Conservation (phyloP, 2,113 vertebrate species). For the Ceyx melanurus region DNA sequence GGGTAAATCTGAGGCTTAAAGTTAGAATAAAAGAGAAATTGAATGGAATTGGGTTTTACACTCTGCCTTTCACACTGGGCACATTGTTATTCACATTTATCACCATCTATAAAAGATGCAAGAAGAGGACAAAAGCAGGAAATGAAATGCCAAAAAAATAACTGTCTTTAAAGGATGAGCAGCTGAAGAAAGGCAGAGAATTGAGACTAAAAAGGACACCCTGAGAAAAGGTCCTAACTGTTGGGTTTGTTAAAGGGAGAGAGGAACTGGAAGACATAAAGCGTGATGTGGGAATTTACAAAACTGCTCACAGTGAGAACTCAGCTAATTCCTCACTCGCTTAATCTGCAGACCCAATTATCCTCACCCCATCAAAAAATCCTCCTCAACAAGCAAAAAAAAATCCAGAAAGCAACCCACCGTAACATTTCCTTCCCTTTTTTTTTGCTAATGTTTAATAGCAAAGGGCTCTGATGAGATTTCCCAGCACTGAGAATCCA, state of each 20-base stretch:
- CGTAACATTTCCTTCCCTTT: background rate
- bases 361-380: slow-evolving; percentile 17
- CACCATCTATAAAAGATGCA: slow-evolving; percentile 62
- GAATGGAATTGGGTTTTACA: slow-evolving; percentile 47
- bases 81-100: slow-evolving; percentile 68
- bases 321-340: slow-evolving; percentile 8
- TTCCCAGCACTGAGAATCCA: slow-evolving; percentile 45
- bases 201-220: slow-evolving; percentile 33
- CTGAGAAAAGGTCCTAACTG: background rate
- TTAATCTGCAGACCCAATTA: slow-evolving; percentile 32
- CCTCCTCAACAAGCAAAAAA: background rate
- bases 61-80: slow-evolving; percentile 16
- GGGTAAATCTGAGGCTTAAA: slow-evolving; percentile 42
- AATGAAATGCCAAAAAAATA: slow-evolving; percentile 65
- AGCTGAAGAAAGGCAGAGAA: slow-evolving; percentile 35
- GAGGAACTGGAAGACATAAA: background rate
- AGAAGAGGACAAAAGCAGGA: slow-evolving; percentile 43
- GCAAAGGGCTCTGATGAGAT: slow-evolving; percentile 31
- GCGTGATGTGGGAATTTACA: slow-evolving; percentile 18
- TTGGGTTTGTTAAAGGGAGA: slow-evolving; percentile 24
- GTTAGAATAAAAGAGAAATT: slow-evolving; percentile 52
- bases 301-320: background rate
- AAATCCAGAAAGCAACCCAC: background rate
- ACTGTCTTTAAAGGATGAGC: slow-evolving; percentile 53
- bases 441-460: slow-evolving; percentile 24